These are phyloP conservation scores for Myotis planiceps DNA, from an alignment of 2,797 vertebrate species.

Conservation along the genomic window DNA sequence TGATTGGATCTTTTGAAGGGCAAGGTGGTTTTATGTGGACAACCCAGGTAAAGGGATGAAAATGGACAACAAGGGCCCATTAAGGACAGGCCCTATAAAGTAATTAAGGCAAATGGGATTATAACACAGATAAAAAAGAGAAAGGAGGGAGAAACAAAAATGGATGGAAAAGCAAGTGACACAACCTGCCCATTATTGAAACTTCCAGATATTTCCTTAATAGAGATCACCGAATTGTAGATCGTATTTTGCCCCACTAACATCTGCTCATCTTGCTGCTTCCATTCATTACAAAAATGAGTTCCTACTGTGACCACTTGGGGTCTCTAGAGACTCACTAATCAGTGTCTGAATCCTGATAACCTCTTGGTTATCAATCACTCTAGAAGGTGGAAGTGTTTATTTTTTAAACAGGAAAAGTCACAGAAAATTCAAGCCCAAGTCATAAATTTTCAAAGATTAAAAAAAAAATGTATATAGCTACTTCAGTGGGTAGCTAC, in stretches of 20 bases:
- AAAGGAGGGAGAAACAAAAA: neutral
- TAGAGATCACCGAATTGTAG: neutral
- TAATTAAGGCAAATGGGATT: neutral
- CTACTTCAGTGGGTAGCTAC: neutral
- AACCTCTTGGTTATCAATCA: neutral
- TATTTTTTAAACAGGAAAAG: neutral
- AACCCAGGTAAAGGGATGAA: neutral
- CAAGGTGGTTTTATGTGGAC: neutral
- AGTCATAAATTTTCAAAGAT: constrained; percentile 25
- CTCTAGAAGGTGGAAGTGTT: neutral
- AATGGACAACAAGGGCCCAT: neutral
- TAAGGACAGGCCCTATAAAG: neutral
- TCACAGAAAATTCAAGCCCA: neutral
- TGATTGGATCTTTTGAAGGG: neutral
- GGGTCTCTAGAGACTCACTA: constrained; percentile 64
- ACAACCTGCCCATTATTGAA: neutral
- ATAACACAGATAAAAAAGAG: neutral
- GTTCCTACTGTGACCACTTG: constrained; percentile 55
- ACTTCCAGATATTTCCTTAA: neutral
- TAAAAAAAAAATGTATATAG: neutral
- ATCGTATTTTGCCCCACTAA: neutral
- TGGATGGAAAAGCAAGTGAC: neutral
- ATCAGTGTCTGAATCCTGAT: neutral
- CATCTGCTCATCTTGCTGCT: neutral
- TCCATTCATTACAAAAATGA: neutral